These are phyloP conservation scores for Parazoanthus swiftii DNA, from an alignment of 92 coral and sea anemone genomes.

Conservation along the genomic window DNA sequence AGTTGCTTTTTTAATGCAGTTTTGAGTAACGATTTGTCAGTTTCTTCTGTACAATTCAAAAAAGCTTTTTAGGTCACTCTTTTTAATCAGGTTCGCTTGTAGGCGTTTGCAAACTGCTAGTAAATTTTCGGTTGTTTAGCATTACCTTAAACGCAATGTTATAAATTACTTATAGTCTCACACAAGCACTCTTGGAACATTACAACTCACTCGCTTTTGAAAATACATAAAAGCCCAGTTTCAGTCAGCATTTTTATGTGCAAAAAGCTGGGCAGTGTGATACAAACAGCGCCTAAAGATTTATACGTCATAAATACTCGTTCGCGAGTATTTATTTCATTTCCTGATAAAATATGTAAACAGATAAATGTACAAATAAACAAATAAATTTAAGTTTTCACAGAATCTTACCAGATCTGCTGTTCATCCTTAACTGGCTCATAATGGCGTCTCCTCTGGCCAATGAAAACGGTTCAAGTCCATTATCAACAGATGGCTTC, in stretches of 20 bases:
- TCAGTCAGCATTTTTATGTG: background rate
- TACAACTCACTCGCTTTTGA: background rate
- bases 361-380: no score
- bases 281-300: no score
- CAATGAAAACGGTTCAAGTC: slow-evolving; percentile 9
- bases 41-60: no score
- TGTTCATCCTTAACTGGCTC: slow-evolving; percentile 30
- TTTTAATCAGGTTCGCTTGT: no score
- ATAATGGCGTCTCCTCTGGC: slow-evolving; percentile 33
- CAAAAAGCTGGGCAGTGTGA: no score
- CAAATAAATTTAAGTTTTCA: background rate
- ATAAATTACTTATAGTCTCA: background rate
- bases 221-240: background rate
- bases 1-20: no score
- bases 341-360: no score
- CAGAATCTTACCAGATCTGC: background rate
- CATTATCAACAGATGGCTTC: slow-evolving; percentile 15
- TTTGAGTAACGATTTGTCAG: no score
- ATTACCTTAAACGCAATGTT: background rate
- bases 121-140: background rate
- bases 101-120: background rate
- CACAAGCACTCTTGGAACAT: background rate
- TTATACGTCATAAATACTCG: no score
- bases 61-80: no score
- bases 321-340: no score